phyloP scores from a whole-genome alignment of 1,140 invertebrate genomes.

The Monomorium pharaonis region DNA sequence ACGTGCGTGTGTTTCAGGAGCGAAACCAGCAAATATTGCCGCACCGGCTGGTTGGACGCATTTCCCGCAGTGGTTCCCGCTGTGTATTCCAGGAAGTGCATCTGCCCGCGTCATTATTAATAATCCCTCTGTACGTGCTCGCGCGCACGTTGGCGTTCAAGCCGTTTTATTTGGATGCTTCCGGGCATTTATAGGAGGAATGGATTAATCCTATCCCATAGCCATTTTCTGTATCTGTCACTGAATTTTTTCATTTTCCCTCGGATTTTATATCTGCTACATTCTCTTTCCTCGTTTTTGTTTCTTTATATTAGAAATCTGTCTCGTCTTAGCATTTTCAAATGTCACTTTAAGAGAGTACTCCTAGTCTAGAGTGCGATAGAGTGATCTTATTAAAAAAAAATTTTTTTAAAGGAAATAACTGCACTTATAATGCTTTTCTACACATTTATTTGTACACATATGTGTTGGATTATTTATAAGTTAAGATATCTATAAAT shows the following conservation, averaged over 20 bases:
- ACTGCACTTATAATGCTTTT: too few relatives aligned
- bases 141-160: slow-evolving; percentile 24
- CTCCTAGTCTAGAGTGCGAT: neutral
- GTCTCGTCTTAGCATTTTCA: slow-evolving; percentile 54
- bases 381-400: too few relatives aligned
- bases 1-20: slow-evolving; percentile 32
- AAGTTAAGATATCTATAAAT: too few relatives aligned
- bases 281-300: neutral
- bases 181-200: slow-evolving; percentile 23
- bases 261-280: neutral
- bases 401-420: too few relatives aligned
- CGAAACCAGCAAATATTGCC: slow-evolving; percentile 8
- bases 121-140: slow-evolving; percentile 24
- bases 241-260: neutral
- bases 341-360: slow-evolving; percentile 19
- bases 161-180: slow-evolving; percentile 34
- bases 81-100: slow-evolving; percentile 19
- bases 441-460: too few relatives aligned
- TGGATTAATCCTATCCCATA: slow-evolving; percentile 27
- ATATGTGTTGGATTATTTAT: too few relatives aligned
- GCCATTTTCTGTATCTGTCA: slow-evolving; percentile 9
- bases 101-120: slow-evolving; percentile 46
- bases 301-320: neutral
- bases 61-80: slow-evolving; percentile 24
- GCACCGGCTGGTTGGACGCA: slow-evolving; percentile 1